Percentiles rank a stretch among this genome's conserved stretches.
Evolutionary conservation across 2,797 vertebrate genomes (phyloP).

Genomic region (Vireo griseus): DNA sequence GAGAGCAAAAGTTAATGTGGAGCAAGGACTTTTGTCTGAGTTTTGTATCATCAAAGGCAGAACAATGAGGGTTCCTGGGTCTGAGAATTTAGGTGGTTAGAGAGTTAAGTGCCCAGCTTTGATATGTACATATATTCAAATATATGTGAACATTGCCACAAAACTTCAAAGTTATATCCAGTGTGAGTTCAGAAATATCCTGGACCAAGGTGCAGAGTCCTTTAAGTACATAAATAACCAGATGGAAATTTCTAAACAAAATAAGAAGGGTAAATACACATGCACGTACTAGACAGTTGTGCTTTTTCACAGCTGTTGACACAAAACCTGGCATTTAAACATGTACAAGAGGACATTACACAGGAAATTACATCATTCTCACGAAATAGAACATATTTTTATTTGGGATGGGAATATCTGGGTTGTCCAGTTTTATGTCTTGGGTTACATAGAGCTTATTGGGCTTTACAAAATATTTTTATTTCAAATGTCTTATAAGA

Average conservation of each 20-base stretch:
- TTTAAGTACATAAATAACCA: not conserved
- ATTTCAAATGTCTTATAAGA: not conserved
- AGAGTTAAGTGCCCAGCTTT: not conserved
- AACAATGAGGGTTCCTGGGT: not conserved
- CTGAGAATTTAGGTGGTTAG: not conserved
- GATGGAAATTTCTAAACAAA: constrained; percentile 41
- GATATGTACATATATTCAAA: not conserved
- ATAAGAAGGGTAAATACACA: not conserved
- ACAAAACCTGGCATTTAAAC: constrained; percentile 2
- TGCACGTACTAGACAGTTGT: not conserved
- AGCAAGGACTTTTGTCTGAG: not conserved
- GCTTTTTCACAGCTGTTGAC: constrained; percentile 42
- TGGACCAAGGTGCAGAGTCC: not conserved
- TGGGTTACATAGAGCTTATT: not conserved
- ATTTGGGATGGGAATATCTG: not conserved
- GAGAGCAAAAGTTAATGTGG: not conserved
- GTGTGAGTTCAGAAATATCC: not conserved
- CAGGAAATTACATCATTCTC: constrained; percentile 2
- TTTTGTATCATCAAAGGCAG: not conserved
- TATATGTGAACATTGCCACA: not conserved
- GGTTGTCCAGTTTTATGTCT: not conserved
- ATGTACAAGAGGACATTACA: not conserved
- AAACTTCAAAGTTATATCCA: not conserved
- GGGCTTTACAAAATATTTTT: constrained; percentile 16
- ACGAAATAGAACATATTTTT: constrained; percentile 18